Evolutionary conservation across 2,888 invertebrate species (phyloP).

Genomic region (Oscheius sp.): DNA sequence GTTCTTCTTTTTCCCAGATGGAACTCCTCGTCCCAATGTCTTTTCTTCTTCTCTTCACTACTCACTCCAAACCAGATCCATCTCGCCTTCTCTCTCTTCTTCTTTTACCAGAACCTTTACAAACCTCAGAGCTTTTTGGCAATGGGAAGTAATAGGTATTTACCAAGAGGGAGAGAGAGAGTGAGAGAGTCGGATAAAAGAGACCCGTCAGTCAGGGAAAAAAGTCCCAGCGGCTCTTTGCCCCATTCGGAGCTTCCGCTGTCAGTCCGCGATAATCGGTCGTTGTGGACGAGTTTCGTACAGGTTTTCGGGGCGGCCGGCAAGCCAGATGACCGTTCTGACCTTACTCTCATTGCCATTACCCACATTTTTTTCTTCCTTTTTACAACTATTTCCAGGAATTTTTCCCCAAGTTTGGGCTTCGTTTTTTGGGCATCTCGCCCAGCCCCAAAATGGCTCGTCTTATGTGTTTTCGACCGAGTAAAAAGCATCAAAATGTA

Average conservation of each 20-base stretch:
- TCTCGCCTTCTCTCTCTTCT: too few species aligned
- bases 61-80: too few species aligned
- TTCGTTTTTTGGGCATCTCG: too few species aligned
- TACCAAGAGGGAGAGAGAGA: too few species aligned
- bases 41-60: background rate
- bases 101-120: too few species aligned
- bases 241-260: too few species aligned
- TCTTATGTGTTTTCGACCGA: constrained; percentile 30
- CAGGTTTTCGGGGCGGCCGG: constrained; percentile 19
- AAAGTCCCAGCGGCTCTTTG: too few species aligned
- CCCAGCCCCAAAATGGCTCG: constrained; percentile 29
- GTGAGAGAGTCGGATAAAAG: background rate
- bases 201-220: too few species aligned
- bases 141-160: too few species aligned
- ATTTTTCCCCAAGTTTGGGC: background rate
- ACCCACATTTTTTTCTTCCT: background rate
- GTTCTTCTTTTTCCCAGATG: too few species aligned
- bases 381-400: constrained; percentile 1
- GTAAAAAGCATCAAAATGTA: constrained; percentile 17
- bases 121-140: too few species aligned
- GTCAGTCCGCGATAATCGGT: constrained; percentile 23
- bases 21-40: background rate
- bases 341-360: constrained; percentile 4
- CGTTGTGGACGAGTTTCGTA: constrained; percentile 26
- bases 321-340: constrained; percentile 13